Conservation (phyloP, 2,888 invertebrate species). For the Dasypolia templi region DNA sequence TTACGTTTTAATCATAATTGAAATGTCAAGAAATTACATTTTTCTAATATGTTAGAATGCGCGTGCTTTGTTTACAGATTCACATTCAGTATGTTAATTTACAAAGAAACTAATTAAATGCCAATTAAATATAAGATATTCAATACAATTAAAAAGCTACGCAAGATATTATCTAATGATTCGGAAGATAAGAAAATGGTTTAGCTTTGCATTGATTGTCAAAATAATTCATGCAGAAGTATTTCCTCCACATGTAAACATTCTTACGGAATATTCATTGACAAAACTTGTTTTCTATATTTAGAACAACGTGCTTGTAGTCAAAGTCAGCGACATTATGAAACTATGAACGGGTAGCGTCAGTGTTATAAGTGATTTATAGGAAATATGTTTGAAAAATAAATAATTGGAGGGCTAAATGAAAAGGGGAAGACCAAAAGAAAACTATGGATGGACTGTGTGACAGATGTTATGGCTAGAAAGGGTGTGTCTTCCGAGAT, state of each 20-base stretch:
- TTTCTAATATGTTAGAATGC: not conserved
- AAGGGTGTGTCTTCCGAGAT: not conserved
- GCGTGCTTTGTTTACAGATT: not conserved
- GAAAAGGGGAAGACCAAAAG: not conserved
- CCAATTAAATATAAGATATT: not conserved
- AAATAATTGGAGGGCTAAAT: not conserved
- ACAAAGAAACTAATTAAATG: not conserved
- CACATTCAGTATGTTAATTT: constrained; percentile 5
- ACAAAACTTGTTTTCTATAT: constrained; percentile 7
- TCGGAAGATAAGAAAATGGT: not conserved
- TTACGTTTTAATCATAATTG: constrained; percentile 11
- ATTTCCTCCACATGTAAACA: not conserved
- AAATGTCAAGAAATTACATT: not conserved
- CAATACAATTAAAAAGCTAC: not conserved
- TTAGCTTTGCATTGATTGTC: not conserved
- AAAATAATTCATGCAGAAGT: constrained; percentile 3
- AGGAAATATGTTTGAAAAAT: not conserved
- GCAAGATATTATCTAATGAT: not conserved
- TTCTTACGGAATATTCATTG: constrained; percentile 22
- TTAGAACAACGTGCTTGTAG: not conserved
- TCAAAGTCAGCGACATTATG: constrained; percentile 10
- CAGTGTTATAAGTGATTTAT: not conserved
- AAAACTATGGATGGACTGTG: not conserved
- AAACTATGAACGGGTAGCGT: not conserved
- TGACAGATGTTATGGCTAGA: not conserved